A percentile compares a stretch with the other conserved stretches of the same genome.
Conservation (phyloP, 2,113 vertebrate species). For the Scomber colias region DNA sequence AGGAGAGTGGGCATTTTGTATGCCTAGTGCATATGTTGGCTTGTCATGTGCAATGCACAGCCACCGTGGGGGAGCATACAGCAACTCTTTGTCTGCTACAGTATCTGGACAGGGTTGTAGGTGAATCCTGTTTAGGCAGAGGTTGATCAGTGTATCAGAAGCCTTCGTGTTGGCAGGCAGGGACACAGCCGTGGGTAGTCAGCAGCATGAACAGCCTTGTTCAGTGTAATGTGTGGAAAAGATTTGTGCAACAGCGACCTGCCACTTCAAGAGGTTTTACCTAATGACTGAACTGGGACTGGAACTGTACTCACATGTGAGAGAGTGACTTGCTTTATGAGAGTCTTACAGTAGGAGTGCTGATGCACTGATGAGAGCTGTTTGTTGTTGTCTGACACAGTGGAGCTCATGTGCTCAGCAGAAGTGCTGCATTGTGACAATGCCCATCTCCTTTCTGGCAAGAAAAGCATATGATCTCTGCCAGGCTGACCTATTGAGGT, state of each 20-base stretch:
- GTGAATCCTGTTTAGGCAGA: constrained; percentile 60
- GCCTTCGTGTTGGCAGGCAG: constrained; percentile 64
- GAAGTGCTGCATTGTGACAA: constrained; percentile 62
- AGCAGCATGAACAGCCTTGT: constrained; percentile 51
- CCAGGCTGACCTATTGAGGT: constrained; percentile 40
- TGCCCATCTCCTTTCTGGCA: constrained; percentile 43
- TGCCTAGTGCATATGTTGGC: constrained; percentile 20
- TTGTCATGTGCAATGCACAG: constrained; percentile 35
- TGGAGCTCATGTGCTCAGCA: constrained; percentile 62
- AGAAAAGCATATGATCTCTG: constrained; percentile 49
- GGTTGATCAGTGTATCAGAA: constrained; percentile 61
- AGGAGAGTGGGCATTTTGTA: constrained; percentile 21
- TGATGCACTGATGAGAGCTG: constrained; percentile 55
- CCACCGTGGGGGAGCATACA: constrained; percentile 34
- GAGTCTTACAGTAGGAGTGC: constrained; percentile 22
- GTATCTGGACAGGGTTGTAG: constrained; percentile 48
- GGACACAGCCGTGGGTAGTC: constrained; percentile 61
- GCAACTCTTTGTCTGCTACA: constrained; percentile 54
- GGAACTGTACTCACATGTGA: constrained; percentile 8
- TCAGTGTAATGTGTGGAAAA: constrained; percentile 39
- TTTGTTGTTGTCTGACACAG: constrained; percentile 60
- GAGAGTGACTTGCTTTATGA: constrained; percentile 14
- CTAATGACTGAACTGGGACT: constrained; percentile 52
- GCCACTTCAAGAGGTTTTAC: constrained; percentile 34
- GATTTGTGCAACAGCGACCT: constrained; percentile 43